Evolutionary conservation across 2,113 vertebrate genomes (phyloP).

Genomic region (Alethe diademata): DNA sequence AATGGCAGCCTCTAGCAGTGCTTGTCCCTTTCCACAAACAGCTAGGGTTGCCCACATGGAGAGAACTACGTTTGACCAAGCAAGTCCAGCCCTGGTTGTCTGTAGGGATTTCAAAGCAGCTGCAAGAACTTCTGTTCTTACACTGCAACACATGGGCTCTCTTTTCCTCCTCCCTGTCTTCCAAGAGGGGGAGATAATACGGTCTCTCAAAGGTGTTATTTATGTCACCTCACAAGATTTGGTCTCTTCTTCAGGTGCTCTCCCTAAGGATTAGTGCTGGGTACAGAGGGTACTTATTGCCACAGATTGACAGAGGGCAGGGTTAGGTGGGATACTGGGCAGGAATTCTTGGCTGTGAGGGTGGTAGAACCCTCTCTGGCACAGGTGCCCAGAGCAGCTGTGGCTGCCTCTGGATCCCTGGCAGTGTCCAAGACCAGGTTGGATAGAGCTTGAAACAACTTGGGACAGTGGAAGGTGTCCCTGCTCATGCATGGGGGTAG

Average conservation of each 20-base stretch:
- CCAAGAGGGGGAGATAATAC: not conserved
- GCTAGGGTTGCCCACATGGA: not conserved
- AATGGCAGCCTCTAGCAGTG: not conserved
- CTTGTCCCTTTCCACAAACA: not conserved
- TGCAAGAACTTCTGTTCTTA: not conserved
- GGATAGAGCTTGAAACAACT: accelerated
- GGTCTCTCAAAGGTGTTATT: not conserved
- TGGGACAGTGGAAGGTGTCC: not conserved
- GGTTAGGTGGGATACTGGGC: not conserved
- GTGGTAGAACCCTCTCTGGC: not conserved
- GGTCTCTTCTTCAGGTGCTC: not conserved
- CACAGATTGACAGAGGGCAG: not conserved
- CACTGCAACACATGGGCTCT: not conserved
- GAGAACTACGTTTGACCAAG: not conserved
- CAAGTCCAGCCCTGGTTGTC: not conserved
- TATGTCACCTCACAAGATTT: not conserved
- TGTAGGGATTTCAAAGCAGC: not conserved
- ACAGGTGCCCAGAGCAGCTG: not conserved
- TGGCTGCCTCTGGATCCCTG: not conserved
- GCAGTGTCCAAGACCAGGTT: not conserved
- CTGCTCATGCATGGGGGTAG: not conserved
- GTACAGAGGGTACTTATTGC: not conserved
- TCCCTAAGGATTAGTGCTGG: not conserved
- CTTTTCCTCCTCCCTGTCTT: not conserved
- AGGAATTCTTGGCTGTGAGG: not conserved